Conservation (phyloP, 2,888 invertebrate genomes). For the Choristoneura rosaceana region DNA sequence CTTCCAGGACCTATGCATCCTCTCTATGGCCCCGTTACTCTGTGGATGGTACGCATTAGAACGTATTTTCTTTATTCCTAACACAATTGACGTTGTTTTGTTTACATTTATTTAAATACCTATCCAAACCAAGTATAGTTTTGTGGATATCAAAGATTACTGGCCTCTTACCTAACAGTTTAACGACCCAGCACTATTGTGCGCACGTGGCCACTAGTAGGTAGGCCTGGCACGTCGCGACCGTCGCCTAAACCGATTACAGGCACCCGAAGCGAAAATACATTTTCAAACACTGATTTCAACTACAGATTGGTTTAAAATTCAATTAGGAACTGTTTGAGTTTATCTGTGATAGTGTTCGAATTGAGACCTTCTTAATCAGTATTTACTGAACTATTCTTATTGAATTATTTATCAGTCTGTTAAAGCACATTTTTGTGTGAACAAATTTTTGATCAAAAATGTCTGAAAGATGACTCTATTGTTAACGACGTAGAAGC, state of each 20-base stretch:
- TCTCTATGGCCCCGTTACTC: too few relatives aligned
- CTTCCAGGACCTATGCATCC: too few relatives aligned
- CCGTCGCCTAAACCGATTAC: slow-evolving; percentile 69
- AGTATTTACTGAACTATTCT: background rate
- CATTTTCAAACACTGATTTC: slow-evolving; percentile 64
- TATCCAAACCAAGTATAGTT: too few relatives aligned
- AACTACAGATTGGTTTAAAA: slow-evolving; percentile 40
- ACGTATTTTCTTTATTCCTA: too few relatives aligned
- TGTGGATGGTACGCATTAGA: too few relatives aligned
- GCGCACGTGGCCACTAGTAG: slow-evolving; percentile 48
- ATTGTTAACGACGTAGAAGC: too few relatives aligned
- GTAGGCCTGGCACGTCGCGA: slow-evolving; percentile 65
- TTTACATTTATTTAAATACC: too few relatives aligned
- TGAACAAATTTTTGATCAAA: too few relatives aligned
- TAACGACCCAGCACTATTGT: slow-evolving; percentile 42
- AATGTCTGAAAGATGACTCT: too few relatives aligned
- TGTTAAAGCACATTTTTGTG: too few relatives aligned
- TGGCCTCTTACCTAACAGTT: slow-evolving; percentile 25
- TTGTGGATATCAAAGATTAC: background rate
- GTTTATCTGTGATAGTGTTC: background rate
- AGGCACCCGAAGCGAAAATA: slow-evolving; percentile 61
- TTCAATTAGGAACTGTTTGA: slow-evolving; percentile 44
- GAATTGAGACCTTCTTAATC: background rate
- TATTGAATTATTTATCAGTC: background rate
- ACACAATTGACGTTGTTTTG: too few relatives aligned